Evolutionary conservation across 2,797 vertebrate species (phyloP).

Genomic region (Rhynchonycteris naso): DNA sequence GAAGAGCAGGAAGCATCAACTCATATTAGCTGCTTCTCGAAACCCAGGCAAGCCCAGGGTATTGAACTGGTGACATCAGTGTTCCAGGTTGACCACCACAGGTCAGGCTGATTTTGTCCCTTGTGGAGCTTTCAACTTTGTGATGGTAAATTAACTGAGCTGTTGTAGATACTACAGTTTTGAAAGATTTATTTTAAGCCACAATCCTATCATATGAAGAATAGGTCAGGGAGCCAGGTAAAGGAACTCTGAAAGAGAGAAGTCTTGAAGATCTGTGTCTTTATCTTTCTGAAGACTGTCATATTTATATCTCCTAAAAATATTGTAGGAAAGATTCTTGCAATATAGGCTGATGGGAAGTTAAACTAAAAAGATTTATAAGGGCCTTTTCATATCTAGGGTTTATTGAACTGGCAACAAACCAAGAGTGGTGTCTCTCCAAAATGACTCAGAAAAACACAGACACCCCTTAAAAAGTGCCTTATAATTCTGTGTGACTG

Average conservation of each 20-base stretch:
- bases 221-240: background rate
- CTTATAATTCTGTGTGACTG: background rate
- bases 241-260: background rate
- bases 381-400: background rate
- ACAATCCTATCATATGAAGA: background rate
- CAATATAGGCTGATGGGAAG: background rate
- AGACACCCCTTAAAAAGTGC: background rate
- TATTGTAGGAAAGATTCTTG: background rate
- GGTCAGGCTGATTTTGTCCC: too few species aligned
- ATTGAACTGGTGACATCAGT: too few species aligned
- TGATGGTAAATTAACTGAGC: background rate
- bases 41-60: too few species aligned
- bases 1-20: too few species aligned
- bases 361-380: background rate
- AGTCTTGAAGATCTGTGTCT: background rate
- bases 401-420: background rate
- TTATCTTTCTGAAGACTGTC: background rate
- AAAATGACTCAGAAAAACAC: slow-evolving; percentile 1
- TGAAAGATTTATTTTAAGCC: slow-evolving; percentile 22
- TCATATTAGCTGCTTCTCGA: too few species aligned
- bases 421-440: background rate
- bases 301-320: background rate
- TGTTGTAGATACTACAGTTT: background rate
- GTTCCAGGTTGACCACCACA: too few species aligned
- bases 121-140: background rate